Conservation (phyloP, 2,113 vertebrate genomes). For the Elanoides forficatus region DNA sequence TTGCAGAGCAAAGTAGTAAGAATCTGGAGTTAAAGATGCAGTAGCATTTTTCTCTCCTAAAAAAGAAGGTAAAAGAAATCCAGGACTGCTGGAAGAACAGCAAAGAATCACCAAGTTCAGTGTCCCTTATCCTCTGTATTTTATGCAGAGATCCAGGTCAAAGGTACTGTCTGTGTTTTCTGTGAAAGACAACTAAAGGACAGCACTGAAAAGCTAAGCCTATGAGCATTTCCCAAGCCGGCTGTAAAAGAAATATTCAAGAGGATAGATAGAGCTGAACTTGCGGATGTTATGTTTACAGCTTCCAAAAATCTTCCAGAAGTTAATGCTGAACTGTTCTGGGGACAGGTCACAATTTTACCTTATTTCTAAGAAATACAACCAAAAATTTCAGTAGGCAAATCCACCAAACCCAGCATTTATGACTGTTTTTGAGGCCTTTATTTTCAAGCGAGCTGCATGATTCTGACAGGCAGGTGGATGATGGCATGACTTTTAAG, state of each 20-base stretch:
- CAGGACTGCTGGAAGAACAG: not conserved
- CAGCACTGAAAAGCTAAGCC: not conserved
- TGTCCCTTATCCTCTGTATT: not conserved
- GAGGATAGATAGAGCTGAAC: not conserved
- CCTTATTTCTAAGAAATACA: not conserved
- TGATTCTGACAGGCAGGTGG: not conserved
- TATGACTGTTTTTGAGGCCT: not conserved
- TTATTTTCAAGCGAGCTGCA: not conserved
- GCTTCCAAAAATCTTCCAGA: not conserved
- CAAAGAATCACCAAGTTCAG: not conserved
- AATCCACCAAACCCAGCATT: not conserved
- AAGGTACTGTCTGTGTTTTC: not conserved
- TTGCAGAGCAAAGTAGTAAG: not conserved
- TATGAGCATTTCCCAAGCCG: not conserved
- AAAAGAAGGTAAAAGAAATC: not conserved
- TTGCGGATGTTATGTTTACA: not conserved
- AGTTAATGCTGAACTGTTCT: not conserved
- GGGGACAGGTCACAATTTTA: not conserved
- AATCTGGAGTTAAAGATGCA: not conserved
- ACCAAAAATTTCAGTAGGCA: not conserved
- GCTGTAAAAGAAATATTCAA: not conserved
- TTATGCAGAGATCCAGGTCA: not conserved
- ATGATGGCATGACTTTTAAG: not conserved
- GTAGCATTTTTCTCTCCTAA: not conserved
- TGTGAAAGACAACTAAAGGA: not conserved